Evolutionary conservation across 1,140 invertebrate species (phyloP), one percentile per base, ranked within the genome.

Genomic region (Bombus pyrosoma): DNA sequence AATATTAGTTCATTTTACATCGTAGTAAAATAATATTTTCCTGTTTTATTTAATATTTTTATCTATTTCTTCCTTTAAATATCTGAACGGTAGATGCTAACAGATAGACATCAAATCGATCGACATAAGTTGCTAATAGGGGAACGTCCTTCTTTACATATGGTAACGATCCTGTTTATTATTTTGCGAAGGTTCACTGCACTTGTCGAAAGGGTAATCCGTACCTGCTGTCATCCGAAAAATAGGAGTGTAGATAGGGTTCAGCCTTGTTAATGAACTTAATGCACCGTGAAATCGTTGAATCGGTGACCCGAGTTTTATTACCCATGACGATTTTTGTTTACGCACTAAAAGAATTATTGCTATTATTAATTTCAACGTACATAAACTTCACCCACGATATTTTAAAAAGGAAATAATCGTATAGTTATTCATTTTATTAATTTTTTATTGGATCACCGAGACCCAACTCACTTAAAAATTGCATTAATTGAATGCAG

Each of bases 131-230:
- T 41, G 13, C 34, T 22, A 64, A 32, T 72, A 53, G 43, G 34
- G 80, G 39, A 69, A 22, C 79, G 77, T 73, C 39, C 15, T 53
- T 37, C 78, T 43, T 74, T 87, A 73, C 47, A 62, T 79, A 82
- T 68, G 71, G 64, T 77, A 68, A 82, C 73, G 59, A 85, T 85
- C 47, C 47, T 77, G 81, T 84, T 87, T 90, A 86, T 90, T 85
- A 90, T 81, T 90, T 90, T 83, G 62, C 25, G 62, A 83, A 80
- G 88, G 41, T 57, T 41, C 39, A 62, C 37, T 62, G 39, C 81
- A 79, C 86, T 87, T 83, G 71, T 80, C 79, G 64, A 72, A 85
- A 87, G 89, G 69, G 75, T 85, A 85, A 90, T 87, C 89, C 83
- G 59, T 80, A 87, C 88, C 89, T 90, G 86, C 88, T 90, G 89